Conservation (phyloP, 2,888 invertebrate species). For the Glyphotaelius pellucidus region DNA sequence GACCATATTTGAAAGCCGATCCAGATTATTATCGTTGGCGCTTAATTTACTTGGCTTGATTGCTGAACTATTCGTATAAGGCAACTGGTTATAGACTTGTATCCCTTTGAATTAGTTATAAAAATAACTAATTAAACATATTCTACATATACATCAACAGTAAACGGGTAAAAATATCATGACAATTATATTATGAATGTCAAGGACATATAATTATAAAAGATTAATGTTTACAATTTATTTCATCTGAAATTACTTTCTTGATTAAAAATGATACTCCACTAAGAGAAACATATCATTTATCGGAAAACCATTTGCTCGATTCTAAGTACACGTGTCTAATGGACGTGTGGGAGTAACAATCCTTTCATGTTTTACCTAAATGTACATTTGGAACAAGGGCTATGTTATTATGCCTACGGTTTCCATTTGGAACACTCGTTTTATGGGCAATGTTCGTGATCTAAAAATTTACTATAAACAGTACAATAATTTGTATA, state of each 20-base stretch:
- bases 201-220: not conserved
- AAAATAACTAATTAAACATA: no score
- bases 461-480: not conserved
- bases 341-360: constrained; percentile 8
- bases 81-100: no score
- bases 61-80: no score
- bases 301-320: constrained; percentile 27
- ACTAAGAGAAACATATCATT: not conserved
- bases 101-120: no score
- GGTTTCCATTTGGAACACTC: not conserved
- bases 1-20: no score
- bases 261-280: constrained; percentile 14
- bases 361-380: not conserved
- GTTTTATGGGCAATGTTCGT: not conserved
- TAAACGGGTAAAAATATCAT: no score
- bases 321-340: not conserved
- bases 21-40: no score
- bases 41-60: no score
- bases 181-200: no score
- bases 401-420: not conserved
- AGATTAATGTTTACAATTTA: not conserved
- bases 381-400: not conserved
- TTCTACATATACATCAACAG: no score
- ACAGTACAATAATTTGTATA: not conserved
- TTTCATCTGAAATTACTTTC: not conserved